Conservation (phyloP, 1,140 invertebrate genomes). For the Platyscapa corneri region DNA sequence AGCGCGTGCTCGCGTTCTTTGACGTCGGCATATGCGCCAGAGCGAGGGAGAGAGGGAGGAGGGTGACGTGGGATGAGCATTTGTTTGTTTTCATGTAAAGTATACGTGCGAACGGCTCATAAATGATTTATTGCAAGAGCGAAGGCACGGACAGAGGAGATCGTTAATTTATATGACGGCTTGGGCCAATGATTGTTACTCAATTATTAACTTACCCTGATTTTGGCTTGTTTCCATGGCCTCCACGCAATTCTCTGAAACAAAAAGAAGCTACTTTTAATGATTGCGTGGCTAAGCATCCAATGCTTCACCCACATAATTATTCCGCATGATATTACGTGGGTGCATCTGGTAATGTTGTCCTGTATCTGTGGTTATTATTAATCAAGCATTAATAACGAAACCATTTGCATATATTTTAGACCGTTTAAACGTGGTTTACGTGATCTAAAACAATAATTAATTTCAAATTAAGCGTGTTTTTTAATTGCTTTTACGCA, state of each 20-base stretch:
- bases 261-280: neutral
- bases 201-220: conserved; percentile 38
- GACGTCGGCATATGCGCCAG: neutral
- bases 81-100: neutral
- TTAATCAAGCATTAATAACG: no score
- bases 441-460: no score
- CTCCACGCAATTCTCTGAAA: neutral
- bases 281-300: neutral
- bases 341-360: neutral
- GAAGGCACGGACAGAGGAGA: neutral
- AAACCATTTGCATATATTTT: no score
- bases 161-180: conserved; percentile 19
- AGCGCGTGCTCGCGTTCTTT: neutral
- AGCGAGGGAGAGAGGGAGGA: no score
- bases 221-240: neutral
- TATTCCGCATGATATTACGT: neutral
- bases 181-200: conserved; percentile 7
- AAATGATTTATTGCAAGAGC: conserved; percentile 52
- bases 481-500: no score
- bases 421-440: no score
- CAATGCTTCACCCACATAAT: neutral
- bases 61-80: neutral
- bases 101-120: neutral
- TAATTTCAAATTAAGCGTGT: no score
- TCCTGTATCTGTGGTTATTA: no score